A percentile compares a stretch with the other conserved stretches of the same genome.
phyloP scores from a whole-genome alignment of 2,113 vertebrate species.

The Hippocampus guttulatus region DNA sequence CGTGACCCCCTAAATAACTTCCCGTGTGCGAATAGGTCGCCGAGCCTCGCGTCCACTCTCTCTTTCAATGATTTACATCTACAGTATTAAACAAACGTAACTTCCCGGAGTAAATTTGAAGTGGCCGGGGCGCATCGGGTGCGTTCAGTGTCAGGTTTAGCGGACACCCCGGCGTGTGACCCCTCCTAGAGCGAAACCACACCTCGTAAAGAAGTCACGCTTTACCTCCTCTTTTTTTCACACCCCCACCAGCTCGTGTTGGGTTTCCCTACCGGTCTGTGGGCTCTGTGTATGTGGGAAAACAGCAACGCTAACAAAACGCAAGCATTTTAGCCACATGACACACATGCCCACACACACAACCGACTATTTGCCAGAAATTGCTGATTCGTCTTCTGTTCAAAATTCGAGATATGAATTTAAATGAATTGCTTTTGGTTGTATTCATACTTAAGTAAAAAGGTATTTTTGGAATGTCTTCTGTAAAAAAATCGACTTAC shows the following conservation, averaged over 20 bases:
- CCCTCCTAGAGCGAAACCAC: slow-evolving; percentile 66
- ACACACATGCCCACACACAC: slow-evolving; percentile 34
- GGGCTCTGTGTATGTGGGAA: slow-evolving; percentile 46
- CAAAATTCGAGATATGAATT: no score
- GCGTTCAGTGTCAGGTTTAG: slow-evolving; percentile 63
- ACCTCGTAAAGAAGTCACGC: slow-evolving; percentile 67
- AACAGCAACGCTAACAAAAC: slow-evolving; percentile 57
- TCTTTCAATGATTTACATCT: slow-evolving; percentile 57
- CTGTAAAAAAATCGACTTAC: background rate
- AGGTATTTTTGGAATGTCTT: no score
- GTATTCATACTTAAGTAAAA: no score
- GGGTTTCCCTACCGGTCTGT: slow-evolving; percentile 61
- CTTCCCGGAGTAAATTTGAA: slow-evolving; percentile 58
- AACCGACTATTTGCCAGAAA: background rate
- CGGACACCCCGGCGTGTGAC: slow-evolving; percentile 62
- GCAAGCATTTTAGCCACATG: slow-evolving; percentile 54
- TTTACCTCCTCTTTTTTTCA: background rate
- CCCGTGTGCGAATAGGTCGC: slow-evolving; percentile 49
- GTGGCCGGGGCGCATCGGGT: slow-evolving; percentile 41
- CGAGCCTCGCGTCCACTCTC: slow-evolving; percentile 30
- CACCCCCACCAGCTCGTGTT: slow-evolving; percentile 52
- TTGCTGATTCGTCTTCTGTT: no score
- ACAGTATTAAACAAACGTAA: slow-evolving; percentile 55
- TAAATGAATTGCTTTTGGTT: no score
- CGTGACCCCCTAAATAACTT: slow-evolving; percentile 61